phyloP scores from a whole-genome alignment of 2,797 vertebrate genomes.

The Vultur gryphus region DNA sequence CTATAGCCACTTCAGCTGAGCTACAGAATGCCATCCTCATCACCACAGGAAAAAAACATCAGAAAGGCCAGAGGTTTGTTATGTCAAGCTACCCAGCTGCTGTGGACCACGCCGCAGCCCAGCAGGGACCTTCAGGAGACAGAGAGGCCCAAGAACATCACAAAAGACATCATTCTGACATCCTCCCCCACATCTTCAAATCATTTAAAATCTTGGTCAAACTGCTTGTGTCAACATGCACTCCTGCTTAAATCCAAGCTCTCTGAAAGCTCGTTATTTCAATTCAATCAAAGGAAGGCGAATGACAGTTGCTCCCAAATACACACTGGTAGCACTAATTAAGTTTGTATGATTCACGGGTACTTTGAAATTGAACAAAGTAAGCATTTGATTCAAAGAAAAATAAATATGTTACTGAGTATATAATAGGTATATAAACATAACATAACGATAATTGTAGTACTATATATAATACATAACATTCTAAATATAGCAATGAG shows the following conservation, averaged over 20 bases:
- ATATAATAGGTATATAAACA: background rate
- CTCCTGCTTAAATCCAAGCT: background rate
- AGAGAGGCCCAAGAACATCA: background rate
- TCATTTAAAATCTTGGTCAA: background rate
- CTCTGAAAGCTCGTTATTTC: background rate
- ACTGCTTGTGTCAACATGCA: background rate
- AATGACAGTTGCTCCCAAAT: background rate
- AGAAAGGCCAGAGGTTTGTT: background rate
- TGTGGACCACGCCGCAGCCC: background rate
- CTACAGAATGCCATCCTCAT: background rate
- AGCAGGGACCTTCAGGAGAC: background rate
- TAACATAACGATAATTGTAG: background rate
- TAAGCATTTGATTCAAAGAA: background rate
- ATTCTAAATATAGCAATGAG: rapidly evolving
- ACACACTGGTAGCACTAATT: rapidly evolving
- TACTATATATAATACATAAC: background rate
- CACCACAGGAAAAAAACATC: background rate
- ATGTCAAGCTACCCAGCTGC: background rate
- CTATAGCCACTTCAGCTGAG: background rate
- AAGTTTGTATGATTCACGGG: rapidly evolving
- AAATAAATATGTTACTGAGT: background rate
- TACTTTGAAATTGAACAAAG: background rate
- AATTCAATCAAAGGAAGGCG: background rate
- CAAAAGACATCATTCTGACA: background rate
- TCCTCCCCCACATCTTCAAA: background rate